Percentiles rank a stretch among this genome's conserved stretches.
These are phyloP conservation scores for Hirtodrosophila cameraria DNA, from an alignment of 2,888 invertebrate genomes.

Conservation along the genomic window DNA sequence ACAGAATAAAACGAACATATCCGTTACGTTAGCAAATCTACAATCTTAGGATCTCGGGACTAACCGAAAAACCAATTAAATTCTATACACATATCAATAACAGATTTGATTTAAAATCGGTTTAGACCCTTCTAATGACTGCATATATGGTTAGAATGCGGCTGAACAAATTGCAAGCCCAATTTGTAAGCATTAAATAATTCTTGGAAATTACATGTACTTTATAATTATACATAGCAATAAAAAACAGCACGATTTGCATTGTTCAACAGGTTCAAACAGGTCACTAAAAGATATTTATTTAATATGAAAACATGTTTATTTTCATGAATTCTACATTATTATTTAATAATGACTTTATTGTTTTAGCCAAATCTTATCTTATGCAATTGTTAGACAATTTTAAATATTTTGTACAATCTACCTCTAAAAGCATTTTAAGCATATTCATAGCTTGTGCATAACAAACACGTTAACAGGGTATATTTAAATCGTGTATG, in stretches of 20 bases:
- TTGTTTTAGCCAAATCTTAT: no score
- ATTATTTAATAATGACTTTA: no score
- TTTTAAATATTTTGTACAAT: no score
- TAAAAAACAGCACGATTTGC: slow-evolving; percentile 7
- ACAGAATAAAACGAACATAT: slow-evolving; percentile 20
- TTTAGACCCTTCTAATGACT: slow-evolving; percentile 35
- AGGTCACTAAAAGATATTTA: no score
- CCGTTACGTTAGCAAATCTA: slow-evolving; percentile 14
- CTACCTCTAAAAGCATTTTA: no score
- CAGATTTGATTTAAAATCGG: slow-evolving; percentile 34
- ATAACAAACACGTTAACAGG: no score
- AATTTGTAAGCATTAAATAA: slow-evolving; percentile 32
- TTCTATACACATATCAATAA: slow-evolving; percentile 52
- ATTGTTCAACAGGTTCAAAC: neutral
- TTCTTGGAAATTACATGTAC: slow-evolving; percentile 47
- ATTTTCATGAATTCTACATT: no score
- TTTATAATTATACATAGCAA: slow-evolving; percentile 18
- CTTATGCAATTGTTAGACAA: no score
- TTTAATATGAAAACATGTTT: no score
- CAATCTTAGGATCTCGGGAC: neutral
- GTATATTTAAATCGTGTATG: neutral
- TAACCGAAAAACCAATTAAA: slow-evolving; percentile 42
- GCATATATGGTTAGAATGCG: slow-evolving; percentile 6
- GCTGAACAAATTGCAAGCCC: slow-evolving; percentile 22
- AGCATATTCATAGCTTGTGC: no score